Evolutionary conservation across 2,888 invertebrate genomes (phyloP).

Genomic region (Heliconius ismenius): DNA sequence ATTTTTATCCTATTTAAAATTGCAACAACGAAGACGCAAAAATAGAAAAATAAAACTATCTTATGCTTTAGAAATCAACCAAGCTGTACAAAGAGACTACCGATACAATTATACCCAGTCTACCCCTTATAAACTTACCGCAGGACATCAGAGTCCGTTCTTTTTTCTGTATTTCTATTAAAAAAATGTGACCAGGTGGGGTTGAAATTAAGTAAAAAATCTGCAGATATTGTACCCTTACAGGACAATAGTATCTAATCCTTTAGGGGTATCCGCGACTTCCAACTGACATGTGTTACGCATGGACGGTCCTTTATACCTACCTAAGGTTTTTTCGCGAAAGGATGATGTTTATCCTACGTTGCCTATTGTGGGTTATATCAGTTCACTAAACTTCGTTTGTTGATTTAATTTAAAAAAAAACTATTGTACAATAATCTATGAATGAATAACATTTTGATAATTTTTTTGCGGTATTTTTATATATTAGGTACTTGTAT

Average conservation of each 20-base stretch:
- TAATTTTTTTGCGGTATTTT: background rate
- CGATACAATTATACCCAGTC: slow-evolving; percentile 63
- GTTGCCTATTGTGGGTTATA: slow-evolving; percentile 40
- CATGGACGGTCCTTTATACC: slow-evolving; percentile 60
- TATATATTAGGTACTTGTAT: no score
- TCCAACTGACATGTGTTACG: slow-evolving; percentile 68
- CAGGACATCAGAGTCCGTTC: slow-evolving; percentile 38
- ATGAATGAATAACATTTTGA: slow-evolving; percentile 24
- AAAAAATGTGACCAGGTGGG: slow-evolving; percentile 74
- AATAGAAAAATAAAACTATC: slow-evolving; percentile 11
- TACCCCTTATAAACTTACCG: slow-evolving; percentile 55
- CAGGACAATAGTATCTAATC: slow-evolving; percentile 57
- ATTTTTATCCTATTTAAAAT: background rate
- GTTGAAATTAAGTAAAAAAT: slow-evolving; percentile 54
- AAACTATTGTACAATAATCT: slow-evolving; percentile 18
- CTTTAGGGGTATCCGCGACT: slow-evolving; percentile 56
- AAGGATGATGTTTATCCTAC: slow-evolving; percentile 45
- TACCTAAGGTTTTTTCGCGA: slow-evolving; percentile 43
- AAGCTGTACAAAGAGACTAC: slow-evolving; percentile 36
- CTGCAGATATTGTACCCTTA: slow-evolving; percentile 50
- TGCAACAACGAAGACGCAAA: background rate
- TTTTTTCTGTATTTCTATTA: slow-evolving; percentile 54
- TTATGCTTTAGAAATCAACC: slow-evolving; percentile 26
- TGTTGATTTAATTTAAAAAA: slow-evolving; percentile 27
- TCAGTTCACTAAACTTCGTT: slow-evolving; percentile 28